phyloP scores from a whole-genome alignment of 2,888 invertebrate species.

The Cryptosula pallasiana region DNA sequence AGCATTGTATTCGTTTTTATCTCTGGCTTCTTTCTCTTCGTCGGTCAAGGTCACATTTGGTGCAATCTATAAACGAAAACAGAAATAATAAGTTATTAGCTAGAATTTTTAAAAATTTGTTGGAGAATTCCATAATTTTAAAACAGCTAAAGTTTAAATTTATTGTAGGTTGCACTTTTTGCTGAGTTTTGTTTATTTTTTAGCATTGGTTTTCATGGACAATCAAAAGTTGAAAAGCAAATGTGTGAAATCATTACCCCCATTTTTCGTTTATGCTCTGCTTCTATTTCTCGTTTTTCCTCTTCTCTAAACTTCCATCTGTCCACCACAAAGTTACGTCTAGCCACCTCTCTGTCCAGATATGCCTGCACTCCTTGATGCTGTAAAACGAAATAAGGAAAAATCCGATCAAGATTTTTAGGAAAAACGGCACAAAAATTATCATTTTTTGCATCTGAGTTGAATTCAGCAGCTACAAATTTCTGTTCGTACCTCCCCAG shows the following conservation, averaged over 20 bases:
- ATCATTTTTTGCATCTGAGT: no score
- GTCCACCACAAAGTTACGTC: slow-evolving; percentile 48
- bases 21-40: slow-evolving; percentile 44
- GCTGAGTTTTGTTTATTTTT: no score
- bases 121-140: no score
- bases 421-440: no score
- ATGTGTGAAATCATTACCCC: slow-evolving; percentile 43
- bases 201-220: no score
- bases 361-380: slow-evolving; percentile 39
- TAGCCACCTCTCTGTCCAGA: slow-evolving; percentile 51
- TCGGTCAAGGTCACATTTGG: slow-evolving; percentile 46
- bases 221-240: no score
- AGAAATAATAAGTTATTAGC: no score
- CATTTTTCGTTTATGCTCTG: slow-evolving; percentile 46
- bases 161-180: no score
- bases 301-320: slow-evolving; percentile 52
- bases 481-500: slow-evolving; percentile 50
- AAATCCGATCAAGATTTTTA: no score
- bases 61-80: slow-evolving; percentile 50
- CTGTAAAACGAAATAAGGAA: slow-evolving; percentile 1
- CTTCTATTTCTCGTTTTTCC: slow-evolving; percentile 50
- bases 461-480: no score
- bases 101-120: no score
- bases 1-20: slow-evolving; percentile 44
- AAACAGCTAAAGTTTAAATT: no score